Conservation (phyloP, 2,888 invertebrate genomes). For the Falcaria lacertinaria region DNA sequence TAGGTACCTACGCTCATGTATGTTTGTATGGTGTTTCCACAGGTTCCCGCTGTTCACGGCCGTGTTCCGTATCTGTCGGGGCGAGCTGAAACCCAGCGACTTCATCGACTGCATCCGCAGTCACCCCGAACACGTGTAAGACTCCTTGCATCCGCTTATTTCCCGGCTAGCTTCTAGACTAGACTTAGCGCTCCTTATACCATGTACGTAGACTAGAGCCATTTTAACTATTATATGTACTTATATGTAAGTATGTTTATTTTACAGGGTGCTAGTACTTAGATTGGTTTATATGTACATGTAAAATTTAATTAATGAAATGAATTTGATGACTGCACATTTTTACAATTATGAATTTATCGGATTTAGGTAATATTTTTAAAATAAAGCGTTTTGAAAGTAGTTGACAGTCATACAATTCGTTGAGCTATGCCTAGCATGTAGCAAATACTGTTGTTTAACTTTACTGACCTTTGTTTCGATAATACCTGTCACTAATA, state of each 20-base stretch:
- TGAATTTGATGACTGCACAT: conserved; percentile 40
- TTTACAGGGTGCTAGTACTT: conserved; percentile 71
- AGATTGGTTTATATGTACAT: conserved; percentile 36
- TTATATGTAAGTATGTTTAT: conserved; percentile 51
- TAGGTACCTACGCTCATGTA: no score
- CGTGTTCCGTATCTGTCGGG: conserved; percentile 95
- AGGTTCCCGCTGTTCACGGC: conserved; percentile 98
- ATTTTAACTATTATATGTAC: conserved; percentile 46
- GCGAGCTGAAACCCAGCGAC: conserved; percentile 86
- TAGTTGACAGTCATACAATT: conserved; percentile 40
- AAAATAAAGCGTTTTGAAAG: background rate
- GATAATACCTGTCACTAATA: conserved; percentile 46
- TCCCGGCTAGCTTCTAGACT: conserved; percentile 33
- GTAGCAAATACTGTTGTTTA: conserved; percentile 29
- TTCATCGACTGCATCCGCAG: conserved; percentile 95
- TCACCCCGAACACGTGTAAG: conserved; percentile 99
- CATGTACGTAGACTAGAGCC: conserved; percentile 40
- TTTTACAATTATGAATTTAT: background rate
- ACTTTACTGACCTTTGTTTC: conserved; percentile 35
- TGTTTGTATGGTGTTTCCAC: conserved; percentile 15
- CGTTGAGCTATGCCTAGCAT: conserved; percentile 32
- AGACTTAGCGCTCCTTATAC: conserved; percentile 26
- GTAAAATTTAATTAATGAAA: conserved; percentile 29
- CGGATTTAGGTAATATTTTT: no score
- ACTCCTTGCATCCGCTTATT: conserved; percentile 44